Conservation (phyloP, 1,140 invertebrate species). For the Lysiphlebus fabarum region DNA sequence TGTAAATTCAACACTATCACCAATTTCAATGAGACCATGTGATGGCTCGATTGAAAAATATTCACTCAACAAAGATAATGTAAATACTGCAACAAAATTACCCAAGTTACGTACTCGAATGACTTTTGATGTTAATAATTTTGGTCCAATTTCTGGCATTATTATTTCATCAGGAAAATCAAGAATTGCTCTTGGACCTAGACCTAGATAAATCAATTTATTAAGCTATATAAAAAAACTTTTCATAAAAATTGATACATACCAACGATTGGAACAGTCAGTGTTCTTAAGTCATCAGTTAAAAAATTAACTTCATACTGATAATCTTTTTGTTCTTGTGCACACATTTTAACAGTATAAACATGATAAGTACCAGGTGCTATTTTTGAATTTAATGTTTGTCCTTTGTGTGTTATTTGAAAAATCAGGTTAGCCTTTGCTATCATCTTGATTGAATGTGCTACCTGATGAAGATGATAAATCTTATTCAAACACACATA, state of each 20-base stretch:
- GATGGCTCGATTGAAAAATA: conserved; percentile 45
- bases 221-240: too few relatives aligned
- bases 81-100: conserved; percentile 39
- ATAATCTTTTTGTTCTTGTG: conserved; percentile 43
- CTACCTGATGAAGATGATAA: too few relatives aligned
- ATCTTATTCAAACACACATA: too few relatives aligned
- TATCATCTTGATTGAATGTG: too few relatives aligned
- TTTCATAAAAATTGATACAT: conserved; percentile 21
- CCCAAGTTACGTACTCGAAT: conserved; percentile 51
- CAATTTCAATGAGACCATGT: conserved; percentile 41
- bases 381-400: conserved; percentile 34
- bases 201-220: conserved; percentile 35
- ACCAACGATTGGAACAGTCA: conserved; percentile 44
- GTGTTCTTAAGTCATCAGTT: conserved; percentile 37
- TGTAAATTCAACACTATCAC: conserved; percentile 39
- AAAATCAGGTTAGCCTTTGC: too few relatives aligned
- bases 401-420: conserved; percentile 27
- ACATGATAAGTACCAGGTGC: conserved; percentile 47
- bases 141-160: conserved; percentile 46
- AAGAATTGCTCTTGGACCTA: conserved; percentile 49
- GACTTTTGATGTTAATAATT: conserved; percentile 41
- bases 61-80: conserved; percentile 33
- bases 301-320: conserved; percentile 38
- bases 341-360: conserved; percentile 43
- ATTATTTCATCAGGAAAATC: conserved; percentile 54